Percentiles rank a stretch among this genome's conserved stretches.
These are phyloP conservation scores for Conchocele bisecta DNA, from an alignment of 2,888 invertebrate species.

Conservation along the genomic window DNA sequence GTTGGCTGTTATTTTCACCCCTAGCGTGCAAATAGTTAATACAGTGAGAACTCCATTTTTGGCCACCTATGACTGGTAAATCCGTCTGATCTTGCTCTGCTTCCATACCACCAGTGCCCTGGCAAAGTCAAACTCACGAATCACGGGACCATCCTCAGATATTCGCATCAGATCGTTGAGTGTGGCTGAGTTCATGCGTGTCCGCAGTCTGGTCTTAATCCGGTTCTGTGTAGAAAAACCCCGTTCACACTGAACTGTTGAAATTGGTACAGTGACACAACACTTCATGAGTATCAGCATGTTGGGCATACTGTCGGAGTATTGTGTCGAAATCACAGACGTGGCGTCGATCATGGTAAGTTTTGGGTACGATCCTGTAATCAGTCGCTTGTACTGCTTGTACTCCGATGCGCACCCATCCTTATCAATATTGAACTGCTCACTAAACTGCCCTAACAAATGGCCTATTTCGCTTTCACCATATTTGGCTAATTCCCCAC, in stretches of 20 bases:
- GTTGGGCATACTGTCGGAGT: conserved; percentile 30
- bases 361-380: conserved; percentile 9
- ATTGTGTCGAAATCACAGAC: not conserved
- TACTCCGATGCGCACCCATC: conserved; percentile 20
- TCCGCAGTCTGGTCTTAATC: conserved; percentile 17
- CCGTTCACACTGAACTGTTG: conserved; percentile 27
- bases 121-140: conserved; percentile 19
- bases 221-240: conserved; percentile 29
- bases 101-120: conserved; percentile 20
- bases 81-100: not conserved
- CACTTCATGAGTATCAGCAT: conserved; percentile 16
- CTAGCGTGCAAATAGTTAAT: too few relatives aligned
- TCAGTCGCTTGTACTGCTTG: conserved; percentile 37
- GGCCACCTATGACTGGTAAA: too few relatives aligned
- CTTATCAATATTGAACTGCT: not conserved
- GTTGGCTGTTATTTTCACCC: too few relatives aligned
- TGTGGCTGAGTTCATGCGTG: conserved; percentile 7
- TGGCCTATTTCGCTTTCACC: conserved; percentile 7
- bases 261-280: conserved; percentile 17
- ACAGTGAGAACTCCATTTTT: too few relatives aligned
- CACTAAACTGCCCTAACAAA: conserved; percentile 19
- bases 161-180: conserved; percentile 36
- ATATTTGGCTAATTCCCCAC: conserved; percentile 18
- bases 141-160: conserved; percentile 23
- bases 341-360: not conserved